These are phyloP conservation scores for Pogonomyrmex californicus DNA, from an alignment of 1,140 invertebrate genomes.

Conservation along the genomic window DNA sequence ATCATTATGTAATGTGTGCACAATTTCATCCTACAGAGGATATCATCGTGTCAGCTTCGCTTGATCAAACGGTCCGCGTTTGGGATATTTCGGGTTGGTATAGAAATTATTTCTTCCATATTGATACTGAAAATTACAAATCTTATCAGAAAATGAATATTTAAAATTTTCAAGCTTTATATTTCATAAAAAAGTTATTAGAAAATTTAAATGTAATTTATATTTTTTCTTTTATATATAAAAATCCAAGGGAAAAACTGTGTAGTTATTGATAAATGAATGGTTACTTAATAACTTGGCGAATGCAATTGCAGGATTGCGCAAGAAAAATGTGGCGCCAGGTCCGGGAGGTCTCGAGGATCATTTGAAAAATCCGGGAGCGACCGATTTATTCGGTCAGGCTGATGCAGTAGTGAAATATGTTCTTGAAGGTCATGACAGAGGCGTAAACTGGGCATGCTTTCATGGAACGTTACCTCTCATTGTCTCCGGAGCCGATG, in stretches of 20 bases:
- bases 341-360: slow-evolving; percentile 96
- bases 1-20: slow-evolving; percentile 99
- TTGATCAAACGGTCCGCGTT: slow-evolving; percentile 99
- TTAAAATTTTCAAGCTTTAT: neutral
- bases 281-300: neutral
- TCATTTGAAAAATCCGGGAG: slow-evolving; percentile 94
- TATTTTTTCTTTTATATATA: neutral
- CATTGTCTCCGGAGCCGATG: slow-evolving; percentile 99
- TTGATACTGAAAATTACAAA: neutral
- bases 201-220: neutral
- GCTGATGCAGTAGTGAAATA: slow-evolving; percentile 99
- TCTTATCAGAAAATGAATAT: neutral
- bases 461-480: slow-evolving; percentile 98
- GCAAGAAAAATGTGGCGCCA: slow-evolving; percentile 99
- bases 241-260: neutral
- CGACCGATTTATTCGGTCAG: slow-evolving; percentile 98
- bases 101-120: neutral
- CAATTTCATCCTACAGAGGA: slow-evolving; percentile 99
- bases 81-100: slow-evolving; percentile 96
- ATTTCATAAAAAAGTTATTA: slow-evolving; percentile 5
- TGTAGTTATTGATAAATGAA: neutral
- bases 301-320: slow-evolving; percentile 88
- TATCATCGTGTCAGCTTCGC: slow-evolving; percentile 98
- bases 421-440: slow-evolving; percentile 98
- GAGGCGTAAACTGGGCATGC: slow-evolving; percentile 99